Evolutionary conservation across 23 tunicate species (phyloP).

Genomic region (Clavelina lepadiformis): DNA sequence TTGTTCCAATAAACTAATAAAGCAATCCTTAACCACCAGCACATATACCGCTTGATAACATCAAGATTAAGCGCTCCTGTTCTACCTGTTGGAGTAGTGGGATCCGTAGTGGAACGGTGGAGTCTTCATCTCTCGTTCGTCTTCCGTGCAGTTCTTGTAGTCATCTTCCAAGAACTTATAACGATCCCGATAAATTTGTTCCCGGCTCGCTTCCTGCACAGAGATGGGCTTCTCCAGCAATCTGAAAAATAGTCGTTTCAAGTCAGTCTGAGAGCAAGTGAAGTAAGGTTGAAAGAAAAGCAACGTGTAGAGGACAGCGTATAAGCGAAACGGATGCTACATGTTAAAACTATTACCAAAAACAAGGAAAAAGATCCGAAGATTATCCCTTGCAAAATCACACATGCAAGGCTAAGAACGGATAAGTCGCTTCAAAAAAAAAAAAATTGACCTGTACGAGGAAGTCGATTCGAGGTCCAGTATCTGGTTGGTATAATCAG

Average conservation of each 20-base stretch:
- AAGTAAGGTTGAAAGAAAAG: background rate
- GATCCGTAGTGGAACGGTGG: slow-evolving; percentile 98
- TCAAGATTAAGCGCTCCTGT: no score
- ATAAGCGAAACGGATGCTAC: no score
- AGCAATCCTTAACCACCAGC: no score
- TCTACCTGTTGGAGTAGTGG: slow-evolving; percentile 89
- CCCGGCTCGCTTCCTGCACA: slow-evolving; percentile 64
- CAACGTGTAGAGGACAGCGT: no score
- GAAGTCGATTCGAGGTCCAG: slow-evolving; percentile 49
- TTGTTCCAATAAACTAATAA: no score
- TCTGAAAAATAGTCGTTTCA: slow-evolving; percentile 25
- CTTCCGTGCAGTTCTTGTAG: slow-evolving; percentile 82
- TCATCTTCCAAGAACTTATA: slow-evolving; percentile 85
- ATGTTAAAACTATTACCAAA: no score
- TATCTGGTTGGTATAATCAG: slow-evolving; percentile 77
- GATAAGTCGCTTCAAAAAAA: no score
- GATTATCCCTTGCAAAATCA: no score
- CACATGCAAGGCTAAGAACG: no score
- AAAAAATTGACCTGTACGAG: slow-evolving; percentile 41
- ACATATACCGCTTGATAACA: no score
- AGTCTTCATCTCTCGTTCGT: slow-evolving; percentile 72
- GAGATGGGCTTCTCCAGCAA: slow-evolving; percentile 75
- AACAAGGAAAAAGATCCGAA: no score
- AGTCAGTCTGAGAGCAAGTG: background rate
- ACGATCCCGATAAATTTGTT: slow-evolving; percentile 74